Evolutionary conservation across 2,888 invertebrate species (phyloP), one percentile per base, ranked within the genome.

Genomic region (Acronicta alni): DNA sequence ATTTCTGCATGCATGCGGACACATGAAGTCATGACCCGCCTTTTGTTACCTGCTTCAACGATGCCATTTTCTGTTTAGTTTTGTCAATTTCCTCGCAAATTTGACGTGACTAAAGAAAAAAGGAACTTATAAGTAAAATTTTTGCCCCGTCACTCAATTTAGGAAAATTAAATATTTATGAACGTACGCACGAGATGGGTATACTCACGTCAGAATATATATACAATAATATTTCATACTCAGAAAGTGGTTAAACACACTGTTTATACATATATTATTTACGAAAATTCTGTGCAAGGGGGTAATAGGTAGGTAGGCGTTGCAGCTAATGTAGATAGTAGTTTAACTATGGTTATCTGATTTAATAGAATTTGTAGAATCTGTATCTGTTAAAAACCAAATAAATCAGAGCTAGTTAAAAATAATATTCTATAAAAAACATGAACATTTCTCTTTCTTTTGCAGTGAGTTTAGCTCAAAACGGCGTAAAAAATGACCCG

Each of bases 141-240:
- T 53, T 17, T 52, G 39, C 42, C 14, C 9, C 9, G 30, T 53
- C 72, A 53, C 57, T 65, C 53, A 49, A 42, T 37, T 44, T 41
- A 10, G 42, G 9, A 47, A 47, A 48, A 47, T 67, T 55, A 43
- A 53, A 65, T 67, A 71, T 71, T 65, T 54, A 71, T 57, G 46
- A 53, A 42, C n/a, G 51, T 38, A 35, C 16, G 49, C 30, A 32
- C n/a, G 32, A 20, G 20, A 17, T 17, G 32, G 49, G 10, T 46
- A 20, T 56, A 39, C 57, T 41, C 26, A 52, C 35, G 48, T 65
- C 57, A 57, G 54, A 30, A 57, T 46, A 46, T 43, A 43, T 52
- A 62, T 48, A 52, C 4, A 41, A 48, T 30, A 48, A 32, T 10
- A 41, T 53, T 43, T 49, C 39, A 17, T 17, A 23, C 17, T 17